Evolutionary conservation across 2,113 vertebrate genomes (phyloP).

Genomic region (Tonatia bakeri): DNA sequence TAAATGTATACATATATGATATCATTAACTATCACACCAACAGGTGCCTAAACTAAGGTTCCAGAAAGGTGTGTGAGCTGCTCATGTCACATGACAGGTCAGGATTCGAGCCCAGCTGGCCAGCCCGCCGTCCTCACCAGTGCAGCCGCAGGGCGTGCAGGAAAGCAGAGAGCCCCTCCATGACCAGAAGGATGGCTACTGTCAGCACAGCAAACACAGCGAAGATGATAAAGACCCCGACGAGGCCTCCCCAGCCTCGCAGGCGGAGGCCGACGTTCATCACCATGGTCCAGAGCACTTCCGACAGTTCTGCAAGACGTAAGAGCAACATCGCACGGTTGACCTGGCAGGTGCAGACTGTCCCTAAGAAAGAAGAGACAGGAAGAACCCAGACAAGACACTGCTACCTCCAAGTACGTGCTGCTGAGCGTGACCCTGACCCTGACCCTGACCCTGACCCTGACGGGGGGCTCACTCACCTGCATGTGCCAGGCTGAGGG

Average conservation of each 20-base stretch:
- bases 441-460: rapidly evolving
- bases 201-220: slow-evolving; percentile 85
- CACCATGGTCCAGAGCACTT: slow-evolving; percentile 91
- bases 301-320: slow-evolving; percentile 83
- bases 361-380: background rate
- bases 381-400: background rate
- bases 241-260: slow-evolving; percentile 77
- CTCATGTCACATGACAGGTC: background rate
- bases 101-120: background rate
- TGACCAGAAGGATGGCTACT: slow-evolving; percentile 86
- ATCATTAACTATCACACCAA: too few relatives aligned
- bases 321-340: rapidly evolving
- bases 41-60: background rate
- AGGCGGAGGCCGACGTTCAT: slow-evolving; percentile 76
- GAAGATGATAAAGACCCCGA: slow-evolving; percentile 83
- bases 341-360: rapidly evolving
- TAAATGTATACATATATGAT: background rate
- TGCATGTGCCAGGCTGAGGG: slow-evolving; percentile 93
- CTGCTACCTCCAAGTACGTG: background rate
- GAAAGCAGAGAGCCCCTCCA: slow-evolving; percentile 91
- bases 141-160: slow-evolving; percentile 88
- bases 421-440: rapidly evolving
- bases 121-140: slow-evolving; percentile 76
- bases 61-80: background rate
- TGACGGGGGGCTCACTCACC: slow-evolving; percentile 79